Conservation (phyloP, 2,888 invertebrate genomes). For the Rosalia funebris region DNA sequence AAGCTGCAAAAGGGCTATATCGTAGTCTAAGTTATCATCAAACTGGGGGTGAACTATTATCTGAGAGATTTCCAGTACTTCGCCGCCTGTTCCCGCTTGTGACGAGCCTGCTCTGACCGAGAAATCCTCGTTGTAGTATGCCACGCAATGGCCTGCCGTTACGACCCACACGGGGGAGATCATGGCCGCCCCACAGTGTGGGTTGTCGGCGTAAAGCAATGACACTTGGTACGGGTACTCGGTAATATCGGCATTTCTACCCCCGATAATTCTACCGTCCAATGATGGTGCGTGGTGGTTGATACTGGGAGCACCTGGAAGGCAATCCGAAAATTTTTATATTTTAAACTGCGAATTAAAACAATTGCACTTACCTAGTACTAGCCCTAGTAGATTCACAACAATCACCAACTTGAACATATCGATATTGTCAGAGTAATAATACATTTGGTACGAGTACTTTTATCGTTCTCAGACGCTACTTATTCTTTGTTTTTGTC, state of each 20-base stretch:
- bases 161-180: background rate
- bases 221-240: slow-evolving; percentile 9
- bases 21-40: slow-evolving; percentile 28
- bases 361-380: too few species aligned
- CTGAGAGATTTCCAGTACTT: slow-evolving; percentile 19
- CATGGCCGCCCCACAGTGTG: slow-evolving; percentile 1
- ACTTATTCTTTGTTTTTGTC: too few species aligned
- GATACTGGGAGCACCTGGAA: too few species aligned
- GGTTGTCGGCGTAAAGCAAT: background rate
- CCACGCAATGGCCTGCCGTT: slow-evolving; percentile 10
- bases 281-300: background rate
- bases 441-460: too few species aligned
- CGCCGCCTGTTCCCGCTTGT: slow-evolving; percentile 20
- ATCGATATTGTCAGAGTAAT: too few species aligned
- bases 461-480: too few species aligned
- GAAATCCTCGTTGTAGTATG: background rate
- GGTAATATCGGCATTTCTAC: background rate
- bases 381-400: too few species aligned
- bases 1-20: slow-evolving; percentile 31
- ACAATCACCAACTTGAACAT: too few species aligned
- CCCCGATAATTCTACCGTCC: slow-evolving; percentile 4
- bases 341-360: too few species aligned
- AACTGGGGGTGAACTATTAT: slow-evolving; percentile 23
- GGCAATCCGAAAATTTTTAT: too few species aligned
- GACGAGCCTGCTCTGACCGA: slow-evolving; percentile 25